Base-by-base conservation (phyloP, 2,797 vertebrate genomes). In the Anguilla megastoma region DNA sequence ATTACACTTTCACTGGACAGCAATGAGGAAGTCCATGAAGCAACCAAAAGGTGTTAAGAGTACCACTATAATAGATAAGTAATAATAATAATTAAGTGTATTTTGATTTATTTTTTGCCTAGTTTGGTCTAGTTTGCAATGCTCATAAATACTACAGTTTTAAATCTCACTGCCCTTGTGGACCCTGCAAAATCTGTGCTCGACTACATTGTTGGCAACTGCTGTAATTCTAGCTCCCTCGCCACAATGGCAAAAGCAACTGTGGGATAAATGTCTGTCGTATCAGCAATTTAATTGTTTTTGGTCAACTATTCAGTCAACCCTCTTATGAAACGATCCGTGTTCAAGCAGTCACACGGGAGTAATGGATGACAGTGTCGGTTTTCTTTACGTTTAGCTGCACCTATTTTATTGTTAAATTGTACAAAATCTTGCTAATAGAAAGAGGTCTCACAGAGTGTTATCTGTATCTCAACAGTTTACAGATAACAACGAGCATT, bases 211-310 rank as follows among this genome's bases (percentile, higher is more conserved):
- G 86, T 54, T 69, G 71, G 54, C 66, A 85, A 36, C 27, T 82
- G 18, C 56, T 80, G 69, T 82, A 87, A 82, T 85, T 89, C 88
- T 56, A 66, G 30, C 48, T 85, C 50, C 58, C 45, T 63, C 74
- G 21, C 86, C 45, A 87, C 88, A 89, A 89, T 80, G 69, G 82
- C 86, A 85, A 86, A 87, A 60, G 71, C 88, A 87, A 87, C 88
- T 60, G 79, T 21, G 41, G 85, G 85, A 83, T 80, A 88, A 88
- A 88, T 69, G 85, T 56, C 88, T 66, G 82, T 41, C 21, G 45
- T 54, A 82, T 89, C 88, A 87, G 88, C 88, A 66, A 50, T 87
- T 88, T 86, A 79, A 84, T 88, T 88, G 87, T 84, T 84, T 63
- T 36, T 5, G n/a, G 36, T 48, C 66, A 24, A 79, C 76, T 74